Conservation (phyloP, 2,888 invertebrate genomes). For the Schrankia costaestrigalis region DNA sequence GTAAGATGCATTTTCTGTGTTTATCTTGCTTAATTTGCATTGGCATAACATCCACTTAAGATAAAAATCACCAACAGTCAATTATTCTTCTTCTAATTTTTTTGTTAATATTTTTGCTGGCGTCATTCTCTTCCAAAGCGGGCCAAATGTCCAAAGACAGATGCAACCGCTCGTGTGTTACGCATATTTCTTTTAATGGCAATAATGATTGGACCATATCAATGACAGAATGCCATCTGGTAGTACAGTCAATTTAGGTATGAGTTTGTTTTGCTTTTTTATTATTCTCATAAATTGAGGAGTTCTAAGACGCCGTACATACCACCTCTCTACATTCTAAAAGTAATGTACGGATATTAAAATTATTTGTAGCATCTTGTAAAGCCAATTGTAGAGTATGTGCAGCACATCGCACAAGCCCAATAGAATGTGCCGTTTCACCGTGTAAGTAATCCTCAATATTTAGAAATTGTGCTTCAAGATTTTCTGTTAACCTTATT, state of each 20-base stretch:
- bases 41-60: conserved; percentile 1
- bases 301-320: conserved; percentile 1
- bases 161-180: neutral
- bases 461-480: neutral
- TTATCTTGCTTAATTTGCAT: conserved; percentile 2
- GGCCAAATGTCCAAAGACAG: neutral
- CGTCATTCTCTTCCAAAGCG: neutral
- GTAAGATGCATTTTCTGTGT: neutral
- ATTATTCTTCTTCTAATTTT: conserved; percentile 2
- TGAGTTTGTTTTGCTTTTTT: neutral
- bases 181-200: conserved; percentile 3
- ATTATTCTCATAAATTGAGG: conserved; percentile 1
- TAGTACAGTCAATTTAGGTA: conserved; percentile 5
- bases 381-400: conserved; percentile 2
- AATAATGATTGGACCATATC: conserved; percentile 3
- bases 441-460: neutral
- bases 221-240: conserved; percentile 4
- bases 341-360: neutral
- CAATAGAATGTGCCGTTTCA: neutral
- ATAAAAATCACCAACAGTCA: conserved; percentile 5
- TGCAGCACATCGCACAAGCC: conserved; percentile 1
- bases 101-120: conserved; percentile 3
- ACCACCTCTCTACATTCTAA: conserved; percentile 1
- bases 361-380: neutral
- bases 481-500: neutral